Base-by-base conservation (phyloP, 2,888 invertebrate genomes). In the Mamestra brassicae region DNA sequence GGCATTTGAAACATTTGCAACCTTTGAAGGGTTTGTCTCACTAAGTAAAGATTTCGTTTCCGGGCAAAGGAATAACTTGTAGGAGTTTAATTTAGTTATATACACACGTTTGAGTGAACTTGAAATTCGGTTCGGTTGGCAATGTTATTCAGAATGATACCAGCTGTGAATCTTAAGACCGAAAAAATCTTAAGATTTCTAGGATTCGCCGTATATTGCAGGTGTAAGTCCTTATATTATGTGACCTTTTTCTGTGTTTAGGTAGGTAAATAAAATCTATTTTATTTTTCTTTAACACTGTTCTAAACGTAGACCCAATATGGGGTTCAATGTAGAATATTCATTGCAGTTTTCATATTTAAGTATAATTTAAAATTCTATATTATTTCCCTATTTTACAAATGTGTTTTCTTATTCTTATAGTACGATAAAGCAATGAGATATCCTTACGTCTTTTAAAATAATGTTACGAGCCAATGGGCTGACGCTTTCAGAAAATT, bases 331-430 rank as follows among this genome's bases (percentile, higher is more conserved):
- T 11, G n/a, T 10, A 42, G 63, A 81, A 85, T 72, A 67, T 78
- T 85, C 57, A 82, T 67, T 68, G 82, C 85, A 82, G 78, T 85
- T 85, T 77, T 47, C 82, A 78, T 81, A 60, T 68, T 72, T 76
- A 76, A 70, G 52, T 82, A 76, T 81, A 61, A 69, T 85, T 84
- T 82, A 47, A 38, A 38, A 62, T 68, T 81, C 58, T 76, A 6
- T 68, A 61, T 79, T 64, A 47, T 83, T 72, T 83, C 50, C 38
- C 61, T 71, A 26, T 63, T 63, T 45, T 26, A 52, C 26, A 45
- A 45, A 26, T 50, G 42, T 70, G 1, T 58, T 7, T 52, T 38
- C 2, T 62, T 38, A 17, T 34, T 54, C 8, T 72, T 10, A 38
- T 15, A 54, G 34, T 42, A 62, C 42, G 6, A 61, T 13, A 50